Evolutionary conservation across 2,113 vertebrate species (phyloP), one percentile per base, ranked within the genome.

Genomic region (Carassius gibelio): DNA sequence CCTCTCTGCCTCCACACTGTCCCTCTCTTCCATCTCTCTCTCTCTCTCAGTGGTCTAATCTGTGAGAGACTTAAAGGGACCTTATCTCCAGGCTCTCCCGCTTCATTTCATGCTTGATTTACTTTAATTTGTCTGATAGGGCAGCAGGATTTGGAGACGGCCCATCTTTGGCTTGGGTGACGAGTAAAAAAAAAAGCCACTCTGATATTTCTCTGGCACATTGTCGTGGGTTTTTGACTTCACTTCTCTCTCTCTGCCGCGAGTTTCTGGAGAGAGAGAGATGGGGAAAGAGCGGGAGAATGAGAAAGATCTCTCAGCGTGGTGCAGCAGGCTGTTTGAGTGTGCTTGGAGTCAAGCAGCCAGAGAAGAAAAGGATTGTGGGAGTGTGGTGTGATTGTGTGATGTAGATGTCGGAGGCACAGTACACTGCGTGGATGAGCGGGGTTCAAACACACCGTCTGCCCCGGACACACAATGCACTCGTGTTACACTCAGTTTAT

Each of bases 101-200:
- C 98, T 99, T 99, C 98, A 99, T 99, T 99, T 99, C 98, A 99
- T 99, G 98, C 98, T 99, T 99, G 98, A 99, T 99, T 99, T 99
- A 99, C 97, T 99, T 99, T 99, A 99, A 99, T 99, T 99, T 99
- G 98, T 99, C 98, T 99, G 98, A 99, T 99, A 99, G 98, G 85
- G 86, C 79, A 85, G 74, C 68, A 85, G 88, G 83, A 89, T 87
- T 87, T 89, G 88, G 85, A 86, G 84, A 84, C 62, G 77, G 83
- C 66, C 79, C 86, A 82, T 88, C 88, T 88, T 78, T 85, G 85
- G 88, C 77, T 84, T 84, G 82, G 87, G 86, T 75, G 86, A 87
- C 78, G 87, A 81, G 78, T 69, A 64, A 75, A 38, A 30, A 45
- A 45, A 42, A 68, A 77, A 55, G 82, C 38, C 86, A 81, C 88